Base-by-base conservation (phyloP, 2,888 invertebrate genomes). In the Dione vanillae region DNA sequence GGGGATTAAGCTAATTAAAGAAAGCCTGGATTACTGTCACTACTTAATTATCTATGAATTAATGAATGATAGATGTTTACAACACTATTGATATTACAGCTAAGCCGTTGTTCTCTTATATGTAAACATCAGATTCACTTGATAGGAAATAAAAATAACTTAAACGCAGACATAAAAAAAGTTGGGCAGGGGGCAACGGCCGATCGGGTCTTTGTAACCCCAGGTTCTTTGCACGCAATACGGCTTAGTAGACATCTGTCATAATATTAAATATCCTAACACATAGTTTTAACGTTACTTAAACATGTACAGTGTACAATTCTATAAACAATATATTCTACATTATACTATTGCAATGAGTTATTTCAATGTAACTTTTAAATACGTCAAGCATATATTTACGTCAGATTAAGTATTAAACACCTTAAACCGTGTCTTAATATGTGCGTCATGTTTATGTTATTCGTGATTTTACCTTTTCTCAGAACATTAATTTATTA, bases 101-200 rank as follows among this genome's bases (percentile, higher is more conserved):
- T n/a, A 9, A 68, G 35, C 14, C 43, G 1, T 43, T 65, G 11
- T 49, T 37, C 19, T 65, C 45, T 37, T 64, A 47, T 47, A 47
- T 41, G 49, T 35, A 65, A 47, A 69, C 5, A 54, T 43, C 37
- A 20, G 66, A 20, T 52, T 65, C 64, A 71, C 65, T 64, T 69
- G 73, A 70, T 73, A 56, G 64, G 69, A 61, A 66, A 74, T 67
- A 67, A 70, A 71, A 77, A 78, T 78, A 78, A 75, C 79, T 80
- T 80, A 81, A 80, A 80, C 75, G 76, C 74, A 77, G 78, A 78
- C 80, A 75, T 76, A 72, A 72, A 65, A 82, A 85, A 85, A 78
- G 77, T 80, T 80, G 80, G 76, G 79, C 80, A 80, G 78, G 80
- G 89, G 85, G 86, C 90, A 89, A 86, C 79, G 90, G 78, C 89